phyloP scores from a whole-genome alignment of 2,888 invertebrate genomes.

The Diaprepes abbreviatus region DNA sequence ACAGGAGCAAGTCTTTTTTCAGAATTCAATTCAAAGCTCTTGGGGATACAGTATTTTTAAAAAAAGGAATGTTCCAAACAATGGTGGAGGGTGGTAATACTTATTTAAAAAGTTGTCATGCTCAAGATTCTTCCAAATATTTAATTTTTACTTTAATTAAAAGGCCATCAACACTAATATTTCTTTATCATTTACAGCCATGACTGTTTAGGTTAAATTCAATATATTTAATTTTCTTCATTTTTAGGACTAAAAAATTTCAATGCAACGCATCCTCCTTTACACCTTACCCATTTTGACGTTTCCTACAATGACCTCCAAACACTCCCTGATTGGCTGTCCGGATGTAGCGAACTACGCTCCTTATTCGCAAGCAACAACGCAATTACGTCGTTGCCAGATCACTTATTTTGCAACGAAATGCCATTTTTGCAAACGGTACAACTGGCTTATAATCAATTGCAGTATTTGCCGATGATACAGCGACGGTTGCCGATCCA shows the following conservation, averaged over 20 bases:
- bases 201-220: neutral
- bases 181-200: too few species aligned
- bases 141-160: too few species aligned
- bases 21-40: too few species aligned
- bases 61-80: too few species aligned
- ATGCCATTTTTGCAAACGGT: conserved; percentile 80
- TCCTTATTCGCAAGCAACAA: conserved; percentile 84
- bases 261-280: conserved; percentile 78
- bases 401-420: conserved; percentile 82
- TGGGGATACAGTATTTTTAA: too few species aligned
- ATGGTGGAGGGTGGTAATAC: too few species aligned
- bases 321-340: conserved; percentile 82
- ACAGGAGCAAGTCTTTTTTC: too few species aligned
- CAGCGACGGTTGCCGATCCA: conserved; percentile 77
- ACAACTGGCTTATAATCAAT: conserved; percentile 83
- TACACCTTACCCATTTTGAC: conserved; percentile 81
- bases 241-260: conserved; percentile 79
- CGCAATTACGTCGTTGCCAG: conserved; percentile 77
- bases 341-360: conserved; percentile 79
- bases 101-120: too few species aligned
- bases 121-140: too few species aligned
- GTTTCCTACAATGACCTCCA: conserved; percentile 84
- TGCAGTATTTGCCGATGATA: conserved; percentile 80
- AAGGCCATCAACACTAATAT: too few species aligned
- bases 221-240: too few species aligned